Evolutionary conservation across 2,797 vertebrate genomes (phyloP).

Genomic region (Cuculus canorus): DNA sequence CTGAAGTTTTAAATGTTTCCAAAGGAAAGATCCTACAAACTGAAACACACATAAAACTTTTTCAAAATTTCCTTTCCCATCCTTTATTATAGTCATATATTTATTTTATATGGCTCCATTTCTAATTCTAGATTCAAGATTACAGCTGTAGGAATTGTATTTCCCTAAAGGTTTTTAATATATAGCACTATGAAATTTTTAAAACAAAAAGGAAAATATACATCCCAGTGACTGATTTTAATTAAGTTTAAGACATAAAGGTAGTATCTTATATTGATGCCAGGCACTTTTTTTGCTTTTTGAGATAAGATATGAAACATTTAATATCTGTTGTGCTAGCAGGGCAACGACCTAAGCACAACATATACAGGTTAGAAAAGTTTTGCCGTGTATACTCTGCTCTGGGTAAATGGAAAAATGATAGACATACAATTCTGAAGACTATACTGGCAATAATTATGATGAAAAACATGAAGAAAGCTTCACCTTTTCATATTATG

Average conservation of each 20-base stretch:
- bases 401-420: not conserved
- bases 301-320: not conserved
- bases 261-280: not conserved
- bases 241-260: conserved; percentile 29
- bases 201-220: conserved; percentile 25
- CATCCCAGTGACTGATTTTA: not conserved
- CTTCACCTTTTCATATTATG: conserved; percentile 29
- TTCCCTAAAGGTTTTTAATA: conserved; percentile 60
- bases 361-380: not conserved
- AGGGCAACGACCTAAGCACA: not conserved
- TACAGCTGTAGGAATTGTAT: conserved; percentile 17
- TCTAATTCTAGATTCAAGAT: not conserved
- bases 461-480: conserved; percentile 47
- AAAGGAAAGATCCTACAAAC: not conserved
- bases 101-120: conserved; percentile 23
- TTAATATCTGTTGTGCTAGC: not conserved
- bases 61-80: not conserved
- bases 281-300: not conserved
- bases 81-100: conserved; percentile 8
- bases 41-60: not conserved
- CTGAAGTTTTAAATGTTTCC: not conserved
- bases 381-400: not conserved
- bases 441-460: conserved; percentile 25
- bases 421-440: not conserved
- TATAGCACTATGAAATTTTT: conserved; percentile 35